These are phyloP conservation scores for Serripes groenlandicus DNA, from an alignment of 2,888 invertebrate genomes.

Conservation along the genomic window DNA sequence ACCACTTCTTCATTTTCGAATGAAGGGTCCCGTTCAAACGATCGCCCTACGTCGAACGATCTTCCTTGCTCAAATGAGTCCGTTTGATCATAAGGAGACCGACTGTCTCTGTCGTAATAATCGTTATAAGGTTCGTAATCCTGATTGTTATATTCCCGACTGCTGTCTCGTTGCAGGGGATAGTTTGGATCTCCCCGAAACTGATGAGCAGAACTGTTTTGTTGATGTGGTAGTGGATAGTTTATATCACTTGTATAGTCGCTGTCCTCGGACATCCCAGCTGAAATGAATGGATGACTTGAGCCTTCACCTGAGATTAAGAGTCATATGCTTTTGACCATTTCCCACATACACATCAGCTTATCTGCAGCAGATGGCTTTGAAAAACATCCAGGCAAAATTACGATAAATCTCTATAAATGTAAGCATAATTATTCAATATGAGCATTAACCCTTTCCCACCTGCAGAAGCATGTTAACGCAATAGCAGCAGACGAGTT, in stretches of 20 bases:
- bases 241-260: slow-evolving; percentile 99
- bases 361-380: no score
- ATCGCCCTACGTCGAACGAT: slow-evolving; percentile 60
- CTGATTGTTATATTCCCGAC: slow-evolving; percentile 60
- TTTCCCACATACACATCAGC: no score
- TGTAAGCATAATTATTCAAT: no score
- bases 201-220: slow-evolving; percentile 97
- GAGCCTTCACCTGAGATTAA: no score
- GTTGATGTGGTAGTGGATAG: slow-evolving; percentile 92
- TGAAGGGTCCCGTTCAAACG: slow-evolving; percentile 64
- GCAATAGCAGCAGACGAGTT: no score
- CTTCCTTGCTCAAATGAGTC: slow-evolving; percentile 57
- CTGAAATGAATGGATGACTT: no score
- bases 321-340: no score
- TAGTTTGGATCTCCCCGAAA: slow-evolving; percentile 83
- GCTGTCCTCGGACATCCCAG: slow-evolving; percentile 96
- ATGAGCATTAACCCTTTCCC: no score
- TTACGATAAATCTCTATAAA: no score
- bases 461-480: no score
- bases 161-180: slow-evolving; percentile 88
- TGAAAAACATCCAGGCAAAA: no score
- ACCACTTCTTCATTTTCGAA: slow-evolving; percentile 86
- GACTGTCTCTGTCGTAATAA: slow-evolving; percentile 65
- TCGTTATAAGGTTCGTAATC: slow-evolving; percentile 72
- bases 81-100: slow-evolving; percentile 48